These are phyloP conservation scores for Ruditapes philippinarum DNA, from an alignment of 1,140 invertebrate species.

Conservation along the genomic window DNA sequence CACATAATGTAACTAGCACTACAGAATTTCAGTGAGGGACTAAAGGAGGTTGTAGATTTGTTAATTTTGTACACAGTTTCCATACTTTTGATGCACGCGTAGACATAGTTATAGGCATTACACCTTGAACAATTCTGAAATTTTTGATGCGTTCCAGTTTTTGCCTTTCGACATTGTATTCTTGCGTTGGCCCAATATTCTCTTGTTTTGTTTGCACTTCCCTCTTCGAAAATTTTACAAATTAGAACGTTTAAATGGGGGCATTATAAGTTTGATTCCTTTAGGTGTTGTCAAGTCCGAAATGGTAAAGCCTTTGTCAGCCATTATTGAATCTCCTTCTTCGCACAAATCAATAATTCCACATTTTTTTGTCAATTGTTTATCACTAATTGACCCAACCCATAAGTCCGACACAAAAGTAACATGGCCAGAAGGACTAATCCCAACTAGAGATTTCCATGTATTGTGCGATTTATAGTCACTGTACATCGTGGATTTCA, in stretches of 20 bases:
- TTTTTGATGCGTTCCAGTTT: slow-evolving; percentile 69
- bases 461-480: slow-evolving; percentile 58
- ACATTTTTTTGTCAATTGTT: slow-evolving; percentile 36
- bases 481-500: slow-evolving; percentile 39
- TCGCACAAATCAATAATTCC: slow-evolving; percentile 47
- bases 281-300: slow-evolving; percentile 41
- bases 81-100: slow-evolving; percentile 50
- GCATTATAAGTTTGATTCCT: slow-evolving; percentile 60
- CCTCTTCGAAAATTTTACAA: neutral
- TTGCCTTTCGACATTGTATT: slow-evolving; percentile 62
- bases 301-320: slow-evolving; percentile 43
- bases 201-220: slow-evolving; percentile 51
- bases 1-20: too few relatives aligned
- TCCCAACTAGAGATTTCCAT: slow-evolving; percentile 49
- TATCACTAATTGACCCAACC: slow-evolving; percentile 39
- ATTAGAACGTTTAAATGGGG: slow-evolving; percentile 38
- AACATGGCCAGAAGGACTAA: slow-evolving; percentile 41
- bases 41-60: slow-evolving; percentile 62
- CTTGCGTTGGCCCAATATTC: slow-evolving; percentile 52
- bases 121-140: slow-evolving; percentile 66
- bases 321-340: slow-evolving; percentile 52
- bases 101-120: slow-evolving; percentile 66
- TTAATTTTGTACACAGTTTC: slow-evolving; percentile 65
- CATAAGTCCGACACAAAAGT: slow-evolving; percentile 58
- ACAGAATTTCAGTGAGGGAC: slow-evolving; percentile 23